Evolutionary conservation across 1,140 invertebrate species (phyloP), one percentile per base, ranked within the genome.

Genomic region (Temnothorax nylanderi): DNA sequence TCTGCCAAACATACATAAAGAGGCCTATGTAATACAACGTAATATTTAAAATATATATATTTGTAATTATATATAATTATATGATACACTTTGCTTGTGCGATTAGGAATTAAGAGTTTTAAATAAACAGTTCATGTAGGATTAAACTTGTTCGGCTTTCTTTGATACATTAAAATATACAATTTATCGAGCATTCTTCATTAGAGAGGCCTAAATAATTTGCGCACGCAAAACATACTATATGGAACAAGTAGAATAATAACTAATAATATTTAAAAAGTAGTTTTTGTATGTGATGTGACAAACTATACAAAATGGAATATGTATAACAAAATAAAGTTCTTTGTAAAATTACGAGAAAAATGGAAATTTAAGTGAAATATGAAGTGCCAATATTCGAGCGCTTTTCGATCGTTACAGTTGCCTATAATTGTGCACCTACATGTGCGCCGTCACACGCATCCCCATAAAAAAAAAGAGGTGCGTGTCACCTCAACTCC

Each of bases 1-100:
- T 95, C 95, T 95, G 87, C 71, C 76, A 44, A 87, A 81, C 65
- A 86, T 11, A 89, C 11, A 89, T 18, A 56, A 51, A 37, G 7
- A 13, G 51, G 13, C 4, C 16, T 7, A 54, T 54, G 11, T 54
- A 74, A 74, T 54, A 54, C 18, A 16, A n/a, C 51, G 18, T 18
- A 71, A 32, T 74, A 74, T 34, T 74, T 74, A 34, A 76, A 11
- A 76, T 26, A 47, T 11, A 75, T 26, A 26, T 26, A 26, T 26
- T 26, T 26, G 26, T 8, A 74, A 41, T 74, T 32, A 8, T 18
- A 67, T 47, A 51, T 44, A 37, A 7, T 62, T 41, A 49, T 26
- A 72, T 49, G 26, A 41, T 34, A 16, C 11, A 51, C 47, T 10
- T 67, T 47, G 54, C 3, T 54, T 65, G 11, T 75, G 54, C 51